A percentile compares a stretch with the other conserved stretches of the same genome.
Evolutionary conservation across 2,797 vertebrate species (phyloP).

Genomic region (Antrozous pallidus): DNA sequence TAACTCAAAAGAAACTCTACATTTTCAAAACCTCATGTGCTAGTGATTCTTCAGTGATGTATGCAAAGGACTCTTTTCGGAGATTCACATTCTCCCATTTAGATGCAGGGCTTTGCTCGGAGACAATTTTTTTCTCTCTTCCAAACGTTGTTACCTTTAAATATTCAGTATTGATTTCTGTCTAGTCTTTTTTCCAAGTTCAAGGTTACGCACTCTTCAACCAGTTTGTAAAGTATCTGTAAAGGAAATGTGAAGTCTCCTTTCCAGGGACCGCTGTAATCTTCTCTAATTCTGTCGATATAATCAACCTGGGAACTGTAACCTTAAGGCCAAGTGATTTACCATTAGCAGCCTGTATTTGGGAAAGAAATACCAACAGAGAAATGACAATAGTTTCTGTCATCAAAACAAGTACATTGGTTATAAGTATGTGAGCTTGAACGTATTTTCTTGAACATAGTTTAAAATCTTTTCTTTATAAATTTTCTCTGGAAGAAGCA

Average conservation of each 20-base stretch:
- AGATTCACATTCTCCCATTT: neutral
- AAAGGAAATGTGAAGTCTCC: constrained; percentile 33
- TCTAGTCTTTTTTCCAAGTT: constrained; percentile 26
- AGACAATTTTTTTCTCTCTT: constrained; percentile 41
- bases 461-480: constrained; percentile 14
- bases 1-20: constrained; percentile 37
- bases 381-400: neutral
- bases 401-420: neutral
- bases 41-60: neutral
- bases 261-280: constrained; percentile 27
- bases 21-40: constrained; percentile 8
- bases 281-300: constrained; percentile 18
- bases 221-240: constrained; percentile 17
- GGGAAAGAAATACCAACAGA: neutral
- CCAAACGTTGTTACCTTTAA: constrained; percentile 46
- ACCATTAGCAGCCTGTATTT: neutral
- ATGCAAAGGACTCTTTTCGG: constrained; percentile 22
- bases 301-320: constrained; percentile 44
- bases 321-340: constrained; percentile 38
- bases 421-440: neutral
- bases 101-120: neutral
- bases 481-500: constrained; percentile 4
- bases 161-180: constrained; percentile 63
- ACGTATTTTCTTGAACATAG: neutral
- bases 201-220: constrained; percentile 42